phyloP scores from a whole-genome alignment of 37 sponge, comb jelly and placozoan genomes.

The Eunapius fragilis region DNA sequence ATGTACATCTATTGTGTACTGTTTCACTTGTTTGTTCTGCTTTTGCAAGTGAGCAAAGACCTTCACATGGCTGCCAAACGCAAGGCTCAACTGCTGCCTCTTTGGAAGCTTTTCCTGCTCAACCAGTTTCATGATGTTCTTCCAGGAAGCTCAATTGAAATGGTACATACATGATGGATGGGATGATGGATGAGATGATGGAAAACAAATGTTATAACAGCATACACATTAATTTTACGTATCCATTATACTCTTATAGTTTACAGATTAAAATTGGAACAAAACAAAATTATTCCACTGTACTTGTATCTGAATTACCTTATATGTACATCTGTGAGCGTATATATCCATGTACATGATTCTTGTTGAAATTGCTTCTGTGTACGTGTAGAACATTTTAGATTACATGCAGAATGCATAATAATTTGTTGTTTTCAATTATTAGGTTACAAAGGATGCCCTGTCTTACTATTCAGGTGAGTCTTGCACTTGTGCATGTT shows the following conservation, averaged over 20 bases:
- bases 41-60: slow-evolving; percentile 13
- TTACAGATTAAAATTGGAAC: no score
- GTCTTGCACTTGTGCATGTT: neutral
- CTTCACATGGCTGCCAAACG: neutral
- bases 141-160: slow-evolving; percentile 77
- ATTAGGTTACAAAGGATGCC: slow-evolving; percentile 29
- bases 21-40: neutral
- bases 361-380: no score
- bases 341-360: no score
- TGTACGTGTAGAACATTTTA: no score
- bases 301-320: no score
- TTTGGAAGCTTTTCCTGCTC: slow-evolving; percentile 75
- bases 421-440: neutral
- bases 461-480: slow-evolving; percentile 47
- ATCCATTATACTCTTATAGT: no score
- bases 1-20: neutral
- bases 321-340: no score
- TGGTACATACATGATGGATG: slow-evolving; percentile 27
- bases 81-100: neutral
- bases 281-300: no score
- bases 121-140: slow-evolving; percentile 87
- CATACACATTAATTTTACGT: no score
- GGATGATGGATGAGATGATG: neutral
- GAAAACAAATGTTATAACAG: no score
- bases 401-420: neutral